These are phyloP conservation scores for Ariopsis seemanni DNA, from an alignment of 2,113 vertebrate species.

Conservation along the genomic window DNA sequence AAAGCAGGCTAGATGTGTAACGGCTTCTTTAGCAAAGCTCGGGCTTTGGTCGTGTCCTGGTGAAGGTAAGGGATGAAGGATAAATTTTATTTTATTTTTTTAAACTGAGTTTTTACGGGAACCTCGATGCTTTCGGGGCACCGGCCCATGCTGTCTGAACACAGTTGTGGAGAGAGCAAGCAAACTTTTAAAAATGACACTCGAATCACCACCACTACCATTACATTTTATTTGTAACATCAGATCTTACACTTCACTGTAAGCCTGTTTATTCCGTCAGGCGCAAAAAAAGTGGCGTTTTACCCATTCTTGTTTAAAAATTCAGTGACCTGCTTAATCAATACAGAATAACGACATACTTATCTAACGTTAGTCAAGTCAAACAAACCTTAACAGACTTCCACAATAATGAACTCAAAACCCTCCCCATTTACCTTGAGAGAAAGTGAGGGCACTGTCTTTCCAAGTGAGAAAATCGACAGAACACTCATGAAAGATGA, in stretches of 20 bases:
- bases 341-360: too few relatives aligned
- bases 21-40: background rate
- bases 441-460: too few relatives aligned
- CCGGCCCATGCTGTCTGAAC: background rate
- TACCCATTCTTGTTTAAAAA: too few relatives aligned
- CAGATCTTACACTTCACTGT: background rate
- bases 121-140: background rate
- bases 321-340: too few relatives aligned
- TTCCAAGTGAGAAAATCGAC: too few relatives aligned
- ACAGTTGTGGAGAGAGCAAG: background rate
- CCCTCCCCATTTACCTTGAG: too few relatives aligned
- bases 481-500: too few relatives aligned
- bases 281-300: too few relatives aligned
- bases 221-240: background rate
- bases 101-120: background rate
- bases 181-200: background rate
- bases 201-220: background rate
- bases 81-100: background rate
- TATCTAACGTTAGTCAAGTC: too few relatives aligned
- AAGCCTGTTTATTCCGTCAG: background rate
- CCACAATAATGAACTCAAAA: too few relatives aligned
- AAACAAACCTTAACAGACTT: too few relatives aligned
- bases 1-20: background rate
- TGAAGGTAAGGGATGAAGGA: background rate
- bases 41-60: background rate